Percentiles rank a stretch among this genome's conserved stretches.
Evolutionary conservation across 2,888 invertebrate species (phyloP).

Genomic region (Tiliacea aurago): DNA sequence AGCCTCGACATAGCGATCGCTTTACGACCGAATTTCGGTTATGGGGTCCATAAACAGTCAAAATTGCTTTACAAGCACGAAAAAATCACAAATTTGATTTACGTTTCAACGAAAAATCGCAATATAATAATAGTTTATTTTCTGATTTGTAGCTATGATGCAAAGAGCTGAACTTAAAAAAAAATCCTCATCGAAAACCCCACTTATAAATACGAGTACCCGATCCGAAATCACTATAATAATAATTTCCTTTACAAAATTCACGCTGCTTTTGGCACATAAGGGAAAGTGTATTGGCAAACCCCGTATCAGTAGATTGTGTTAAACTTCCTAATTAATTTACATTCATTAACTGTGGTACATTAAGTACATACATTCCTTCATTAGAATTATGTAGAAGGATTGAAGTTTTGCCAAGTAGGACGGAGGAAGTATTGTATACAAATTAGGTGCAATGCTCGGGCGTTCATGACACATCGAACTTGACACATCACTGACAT

Average conservation of each 20-base stretch:
- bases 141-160: no score
- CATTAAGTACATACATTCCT: neutral
- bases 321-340: constrained; percentile 14
- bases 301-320: neutral
- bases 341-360: neutral
- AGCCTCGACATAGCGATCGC: no score
- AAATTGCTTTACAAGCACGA: no score
- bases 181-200: no score
- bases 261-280: neutral
- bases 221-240: no score
- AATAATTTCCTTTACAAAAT: neutral
- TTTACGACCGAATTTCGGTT: no score
- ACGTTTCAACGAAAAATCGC: no score
- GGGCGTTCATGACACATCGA: neutral
- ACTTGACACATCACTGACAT: neutral
- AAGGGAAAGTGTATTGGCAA: neutral
- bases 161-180: no score
- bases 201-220: no score
- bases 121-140: no score
- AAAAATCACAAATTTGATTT: no score
- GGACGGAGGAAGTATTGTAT: constrained; percentile 1
- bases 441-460: neutral
- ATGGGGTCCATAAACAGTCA: no score
- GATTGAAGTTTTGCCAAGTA: constrained; percentile 16
- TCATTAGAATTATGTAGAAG: neutral